These are phyloP conservation scores for Popillia japonica DNA, from an alignment of 1,140 invertebrate genomes.

Conservation along the genomic window DNA sequence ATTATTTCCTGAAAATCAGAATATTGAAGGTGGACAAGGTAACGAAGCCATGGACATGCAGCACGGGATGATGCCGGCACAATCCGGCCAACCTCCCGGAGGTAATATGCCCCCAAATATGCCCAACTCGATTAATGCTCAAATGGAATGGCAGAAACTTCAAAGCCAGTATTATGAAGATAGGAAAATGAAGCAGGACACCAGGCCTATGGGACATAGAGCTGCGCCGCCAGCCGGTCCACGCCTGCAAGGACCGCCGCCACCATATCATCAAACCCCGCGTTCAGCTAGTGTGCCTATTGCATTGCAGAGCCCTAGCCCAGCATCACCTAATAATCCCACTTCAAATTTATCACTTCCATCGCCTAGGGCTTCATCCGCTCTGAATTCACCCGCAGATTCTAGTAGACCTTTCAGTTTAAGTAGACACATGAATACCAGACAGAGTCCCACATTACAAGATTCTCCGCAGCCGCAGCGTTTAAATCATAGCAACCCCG, in stretches of 20 bases:
- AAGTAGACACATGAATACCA: conserved; percentile 64
- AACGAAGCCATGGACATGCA: conserved; percentile 52
- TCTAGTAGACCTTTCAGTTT: conserved; percentile 63
- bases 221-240: conserved; percentile 60
- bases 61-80: conserved; percentile 46
- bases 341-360: conserved; percentile 76
- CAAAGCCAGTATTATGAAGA: conserved; percentile 85
- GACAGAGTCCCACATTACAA: conserved; percentile 70
- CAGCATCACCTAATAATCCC: conserved; percentile 75
- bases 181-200: conserved; percentile 58
- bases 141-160: conserved; percentile 89
- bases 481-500: conserved; percentile 73
- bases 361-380: conserved; percentile 73
- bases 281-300: conserved; percentile 86
- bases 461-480: conserved; percentile 63
- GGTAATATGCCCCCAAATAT: conserved; percentile 61
- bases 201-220: conserved; percentile 46
- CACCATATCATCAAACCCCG: conserved; percentile 83
- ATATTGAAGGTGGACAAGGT: conserved; percentile 50
- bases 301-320: conserved; percentile 76
- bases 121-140: conserved; percentile 63
- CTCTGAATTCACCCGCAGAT: conserved; percentile 75
- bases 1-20: conserved; percentile 83
- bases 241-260: conserved; percentile 83
- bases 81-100: conserved; percentile 55